Base-by-base conservation (phyloP, 2,888 invertebrate species). In the Tanaodytes sp. region DNA sequence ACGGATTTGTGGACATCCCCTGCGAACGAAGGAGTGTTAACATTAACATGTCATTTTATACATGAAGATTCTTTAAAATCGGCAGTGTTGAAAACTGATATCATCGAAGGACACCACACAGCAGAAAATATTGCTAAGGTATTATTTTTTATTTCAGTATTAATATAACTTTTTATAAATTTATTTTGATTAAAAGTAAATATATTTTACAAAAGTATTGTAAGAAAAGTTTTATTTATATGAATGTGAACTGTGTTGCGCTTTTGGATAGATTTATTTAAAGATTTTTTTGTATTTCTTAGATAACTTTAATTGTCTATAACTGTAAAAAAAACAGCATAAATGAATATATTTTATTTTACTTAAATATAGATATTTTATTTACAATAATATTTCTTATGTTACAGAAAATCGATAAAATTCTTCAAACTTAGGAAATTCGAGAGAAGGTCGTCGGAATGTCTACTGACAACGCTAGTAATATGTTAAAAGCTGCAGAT, bases 401-500 rank as follows among this genome's bases (percentile, higher is more conserved):
- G n/a, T n/a, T n/a, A n/a, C n/a, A n/a, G n/a, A n/a, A n/a, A n/a
- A n/a, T n/a, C n/a, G n/a, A n/a, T n/a, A n/a, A n/a, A n/a, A n/a
- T n/a, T n/a, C n/a, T n/a, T n/a, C n/a, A n/a, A n/a, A n/a, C n/a
- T n/a, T 36, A 12, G 36, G 14, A 11, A 4, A 36, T 36, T 4
- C 11, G 14, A 8, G n/a, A n/a, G n/a, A 49, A 49, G 15, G 37
- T 37, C 5, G 49, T 37, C 19, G 49, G 37, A 11, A 19, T 49
- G n/a, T n/a, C n/a, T n/a, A 3, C 20, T 49, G 14, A 18, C 19
- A 36, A 49, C 37, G 1, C 18, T 19, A 1, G 37, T 39, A 15
- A 11, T 51, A 16, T 39, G 37, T 6, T 51, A 39, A n/a, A n/a
- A n/a, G n/a, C n/a, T n/a, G n/a, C n/a, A n/a, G n/a, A n/a, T n/a